phyloP scores from a whole-genome alignment of 2,113 vertebrate species.

The Meriones unguiculatus region DNA sequence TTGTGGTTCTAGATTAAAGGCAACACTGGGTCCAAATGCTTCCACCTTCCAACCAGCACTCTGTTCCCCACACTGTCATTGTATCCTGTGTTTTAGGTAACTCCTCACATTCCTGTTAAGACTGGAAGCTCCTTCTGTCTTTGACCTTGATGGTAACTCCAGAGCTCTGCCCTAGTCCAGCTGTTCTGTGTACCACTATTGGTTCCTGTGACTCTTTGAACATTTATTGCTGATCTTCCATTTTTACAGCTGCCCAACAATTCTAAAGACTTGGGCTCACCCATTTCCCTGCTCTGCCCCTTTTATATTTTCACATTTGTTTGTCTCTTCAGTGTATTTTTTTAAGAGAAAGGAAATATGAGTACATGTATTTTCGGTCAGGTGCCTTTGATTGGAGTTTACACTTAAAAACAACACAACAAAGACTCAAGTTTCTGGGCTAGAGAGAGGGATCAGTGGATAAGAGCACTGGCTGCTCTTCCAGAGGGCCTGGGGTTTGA shows the following conservation, averaged over 20 bases:
- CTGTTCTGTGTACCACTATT: background rate
- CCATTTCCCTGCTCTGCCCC: background rate
- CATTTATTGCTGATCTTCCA: background rate
- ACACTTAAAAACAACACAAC: constrained; percentile 29
- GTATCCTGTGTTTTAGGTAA: background rate
- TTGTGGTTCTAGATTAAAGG: background rate
- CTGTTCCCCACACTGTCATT: background rate
- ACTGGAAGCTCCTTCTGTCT: background rate
- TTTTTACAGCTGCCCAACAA: constrained; percentile 21
- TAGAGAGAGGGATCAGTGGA: background rate
- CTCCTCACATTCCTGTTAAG: background rate
- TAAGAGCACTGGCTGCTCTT: background rate
- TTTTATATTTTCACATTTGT: background rate
- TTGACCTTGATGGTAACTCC: background rate
- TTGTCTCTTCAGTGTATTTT: background rate
- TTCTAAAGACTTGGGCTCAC: background rate
- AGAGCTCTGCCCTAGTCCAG: background rate
- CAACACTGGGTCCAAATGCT: background rate
- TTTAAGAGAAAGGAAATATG: constrained; percentile 7
- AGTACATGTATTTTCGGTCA: background rate
- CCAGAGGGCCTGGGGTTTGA: background rate
- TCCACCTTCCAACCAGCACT: background rate
- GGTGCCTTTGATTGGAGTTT: constrained; percentile 26
- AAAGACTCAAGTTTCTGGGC: background rate
- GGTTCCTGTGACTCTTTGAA: background rate